These are phyloP conservation scores for Grantiella picta DNA, from an alignment of 2,113 vertebrate genomes.

Conservation along the genomic window DNA sequence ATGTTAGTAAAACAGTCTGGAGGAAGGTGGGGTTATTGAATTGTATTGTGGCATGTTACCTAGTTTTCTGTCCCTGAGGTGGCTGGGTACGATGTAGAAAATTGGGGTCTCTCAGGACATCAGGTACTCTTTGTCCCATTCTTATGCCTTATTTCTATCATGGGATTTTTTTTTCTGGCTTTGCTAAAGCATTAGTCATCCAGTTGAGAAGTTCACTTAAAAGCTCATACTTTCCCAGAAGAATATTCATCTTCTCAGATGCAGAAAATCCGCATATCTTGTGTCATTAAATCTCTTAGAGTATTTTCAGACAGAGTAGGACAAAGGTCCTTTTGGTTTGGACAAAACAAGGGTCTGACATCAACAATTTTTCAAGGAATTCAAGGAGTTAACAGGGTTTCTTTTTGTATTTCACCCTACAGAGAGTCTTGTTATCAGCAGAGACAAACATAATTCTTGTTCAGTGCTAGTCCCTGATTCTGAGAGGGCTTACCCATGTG, in stretches of 20 bases:
- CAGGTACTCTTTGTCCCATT: not conserved
- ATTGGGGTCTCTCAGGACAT: not conserved
- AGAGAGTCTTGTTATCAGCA: not conserved
- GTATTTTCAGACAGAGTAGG: not conserved
- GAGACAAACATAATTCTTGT: not conserved
- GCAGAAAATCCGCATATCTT: not conserved
- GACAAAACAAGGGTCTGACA: not conserved
- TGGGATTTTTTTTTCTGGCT: not conserved
- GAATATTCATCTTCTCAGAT: not conserved
- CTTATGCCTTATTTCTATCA: not conserved
- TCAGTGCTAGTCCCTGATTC: not conserved
- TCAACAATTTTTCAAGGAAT: not conserved
- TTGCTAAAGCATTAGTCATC: not conserved
- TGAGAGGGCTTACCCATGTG: not conserved
- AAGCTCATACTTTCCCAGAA: not conserved
- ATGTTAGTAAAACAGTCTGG: not conserved
- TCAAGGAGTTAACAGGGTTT: not conserved
- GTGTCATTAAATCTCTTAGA: not conserved
- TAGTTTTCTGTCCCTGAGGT: not conserved
- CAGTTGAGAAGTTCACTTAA: not conserved
- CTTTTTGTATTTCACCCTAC: not conserved
- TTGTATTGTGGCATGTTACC: not conserved
- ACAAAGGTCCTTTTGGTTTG: not conserved
- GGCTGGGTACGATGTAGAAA: not conserved
- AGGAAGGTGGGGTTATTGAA: not conserved